Evolutionary conservation across 2,113 vertebrate genomes (phyloP), one percentile per base, ranked within the genome.

Genomic region (Morone saxatilis): DNA sequence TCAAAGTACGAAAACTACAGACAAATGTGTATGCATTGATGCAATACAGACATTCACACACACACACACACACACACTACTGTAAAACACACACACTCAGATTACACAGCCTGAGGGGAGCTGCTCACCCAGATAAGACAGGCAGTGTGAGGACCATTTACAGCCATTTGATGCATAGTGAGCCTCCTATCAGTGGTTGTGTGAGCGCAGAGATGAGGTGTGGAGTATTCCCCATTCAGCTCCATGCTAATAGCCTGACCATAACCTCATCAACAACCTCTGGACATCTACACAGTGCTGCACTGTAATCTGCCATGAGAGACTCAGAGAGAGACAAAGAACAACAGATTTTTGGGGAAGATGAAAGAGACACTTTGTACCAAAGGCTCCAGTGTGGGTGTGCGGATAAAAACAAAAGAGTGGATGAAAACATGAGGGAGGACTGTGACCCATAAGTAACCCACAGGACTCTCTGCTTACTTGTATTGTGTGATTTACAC

Each of bases 141-240:
- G 79, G 78, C 91, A 81, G 88, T 83, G 86, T 90, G 83, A 93
- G 90, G 93, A 88, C 88, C 93, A 94, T 93, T 95, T 93, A 94
- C 85, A 48, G 85, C 85, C 93, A 94, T 93, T 94, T 92, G 92
- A 93, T 87, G 90, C 87, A 83, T 89, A 92, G 93, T 91, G 89
- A 92, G 84, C 81, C 88, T 90, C 93, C 93, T 93, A 94, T 94
- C 94, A 91, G 91, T 76, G 88, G 82, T 76, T 94, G 93, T 83
- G 93, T 94, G 93, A 89, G 87, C 86, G 91, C 82, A 92, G 90
- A 92, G 86, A 93, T 89, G 89, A 93, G 88, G 92, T 92, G 90
- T 91, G 87, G 93, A 92, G 80, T 88, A 93, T 91, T 89, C 89
- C 89, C 89, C 67, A 68, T 82, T 92, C 89, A 65, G 81, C 81